Evolutionary conservation across 2,797 vertebrate species (phyloP).

Genomic region (Muscicapa comitata): DNA sequence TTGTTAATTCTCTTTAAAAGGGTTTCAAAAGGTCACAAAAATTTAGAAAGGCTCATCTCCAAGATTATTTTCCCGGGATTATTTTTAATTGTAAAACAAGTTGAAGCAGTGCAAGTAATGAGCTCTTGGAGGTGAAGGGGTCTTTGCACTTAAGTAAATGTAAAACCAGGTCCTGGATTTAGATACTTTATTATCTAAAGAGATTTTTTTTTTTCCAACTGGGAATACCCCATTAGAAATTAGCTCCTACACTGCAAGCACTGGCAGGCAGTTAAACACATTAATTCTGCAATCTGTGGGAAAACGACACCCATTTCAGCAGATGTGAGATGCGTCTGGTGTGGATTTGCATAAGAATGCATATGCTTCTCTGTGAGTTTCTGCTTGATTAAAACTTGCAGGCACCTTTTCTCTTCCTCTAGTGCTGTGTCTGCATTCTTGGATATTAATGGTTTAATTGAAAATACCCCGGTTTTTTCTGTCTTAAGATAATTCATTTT

Average conservation of each 20-base stretch:
- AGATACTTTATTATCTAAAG: neutral
- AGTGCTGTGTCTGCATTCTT: neutral
- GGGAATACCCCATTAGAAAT: slow-evolving; percentile 36
- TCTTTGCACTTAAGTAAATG: slow-evolving; percentile 20
- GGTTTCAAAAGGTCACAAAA: slow-evolving; percentile 32
- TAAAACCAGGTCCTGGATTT: slow-evolving; percentile 3
- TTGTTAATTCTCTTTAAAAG: slow-evolving; percentile 23
- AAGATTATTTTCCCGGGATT: neutral
- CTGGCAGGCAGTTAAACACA: slow-evolving; percentile 44
- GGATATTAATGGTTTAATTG: slow-evolving; percentile 1
- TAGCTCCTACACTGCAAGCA: neutral
- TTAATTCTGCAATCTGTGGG: slow-evolving; percentile 58
- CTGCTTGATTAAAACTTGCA: slow-evolving; percentile 50
- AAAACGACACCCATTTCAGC: slow-evolving; percentile 41
- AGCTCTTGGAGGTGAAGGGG: neutral
- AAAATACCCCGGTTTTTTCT: neutral
- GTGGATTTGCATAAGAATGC: slow-evolving; percentile 58
- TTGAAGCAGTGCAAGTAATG: neutral
- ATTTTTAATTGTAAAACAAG: slow-evolving; percentile 39
- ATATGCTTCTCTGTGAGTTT: neutral
- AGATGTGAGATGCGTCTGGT: slow-evolving; percentile 6
- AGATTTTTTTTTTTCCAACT: neutral
- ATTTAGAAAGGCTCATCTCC: neutral
- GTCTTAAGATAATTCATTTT: neutral
- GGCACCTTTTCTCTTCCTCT: slow-evolving; percentile 21